These are phyloP conservation scores for Hippocampus abdominalis DNA, from an alignment of 2,113 vertebrate genomes.

Conservation along the genomic window DNA sequence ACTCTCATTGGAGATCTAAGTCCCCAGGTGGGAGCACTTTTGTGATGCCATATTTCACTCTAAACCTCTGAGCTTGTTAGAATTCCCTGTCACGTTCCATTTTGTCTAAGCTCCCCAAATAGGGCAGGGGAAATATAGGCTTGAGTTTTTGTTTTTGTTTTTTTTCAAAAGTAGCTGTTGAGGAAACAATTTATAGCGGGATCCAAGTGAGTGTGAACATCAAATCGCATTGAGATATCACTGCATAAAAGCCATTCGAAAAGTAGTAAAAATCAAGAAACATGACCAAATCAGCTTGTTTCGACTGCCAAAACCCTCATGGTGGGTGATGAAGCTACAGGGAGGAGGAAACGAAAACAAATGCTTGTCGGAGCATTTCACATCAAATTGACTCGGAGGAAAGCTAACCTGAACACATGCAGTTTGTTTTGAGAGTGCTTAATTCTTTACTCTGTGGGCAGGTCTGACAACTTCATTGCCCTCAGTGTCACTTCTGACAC, in stretches of 20 bases:
- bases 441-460: background rate
- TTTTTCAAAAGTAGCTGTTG: conserved; percentile 19
- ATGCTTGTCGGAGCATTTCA: background rate
- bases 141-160: conserved; percentile 4
- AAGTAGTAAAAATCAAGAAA: background rate
- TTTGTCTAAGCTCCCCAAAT: conserved; percentile 56
- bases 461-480: background rate
- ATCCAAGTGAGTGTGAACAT: conserved; percentile 6
- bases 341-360: background rate
- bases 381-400: background rate
- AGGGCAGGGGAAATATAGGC: conserved; percentile 5
- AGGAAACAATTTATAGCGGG: conserved; percentile 10
- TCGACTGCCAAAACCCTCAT: background rate
- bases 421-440: background rate
- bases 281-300: background rate
- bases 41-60: conserved; percentile 9
- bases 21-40: conserved; percentile 26
- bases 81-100: conserved; percentile 39
- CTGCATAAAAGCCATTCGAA: background rate
- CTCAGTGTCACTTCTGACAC: background rate
- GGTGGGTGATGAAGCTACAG: background rate
- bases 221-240: background rate
- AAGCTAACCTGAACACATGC: background rate
- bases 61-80: conserved; percentile 39
- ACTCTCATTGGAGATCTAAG: conserved; percentile 16